phyloP scores from a whole-genome alignment of 2,888 invertebrate species.

The Vannuccia rotundouncinata region DNA sequence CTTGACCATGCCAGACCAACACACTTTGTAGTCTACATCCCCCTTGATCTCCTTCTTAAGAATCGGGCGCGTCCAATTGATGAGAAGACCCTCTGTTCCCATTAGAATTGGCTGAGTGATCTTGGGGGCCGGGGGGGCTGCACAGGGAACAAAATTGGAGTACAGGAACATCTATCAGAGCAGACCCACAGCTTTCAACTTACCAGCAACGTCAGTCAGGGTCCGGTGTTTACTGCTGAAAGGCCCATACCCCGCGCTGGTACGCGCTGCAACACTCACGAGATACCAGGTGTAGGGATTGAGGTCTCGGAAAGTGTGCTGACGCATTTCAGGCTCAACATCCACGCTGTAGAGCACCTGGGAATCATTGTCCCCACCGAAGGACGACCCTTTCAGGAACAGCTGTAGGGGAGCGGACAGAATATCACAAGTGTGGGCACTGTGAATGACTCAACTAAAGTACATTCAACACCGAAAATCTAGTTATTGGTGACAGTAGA shows the following conservation, averaged over 20 bases:
- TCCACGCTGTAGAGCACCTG: background rate
- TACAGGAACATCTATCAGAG: background rate
- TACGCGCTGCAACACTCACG: background rate
- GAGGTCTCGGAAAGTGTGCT: background rate
- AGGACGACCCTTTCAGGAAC: background rate
- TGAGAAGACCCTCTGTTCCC: background rate
- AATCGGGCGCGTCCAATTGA: background rate
- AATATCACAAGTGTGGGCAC: no score
- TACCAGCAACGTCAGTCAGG: background rate
- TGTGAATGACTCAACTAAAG: no score
- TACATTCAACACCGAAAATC: no score
- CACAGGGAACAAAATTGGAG: background rate
- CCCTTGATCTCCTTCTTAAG: background rate
- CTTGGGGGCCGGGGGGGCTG: background rate
- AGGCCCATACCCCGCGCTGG: background rate
- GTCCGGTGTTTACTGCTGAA: background rate
- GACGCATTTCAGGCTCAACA: background rate
- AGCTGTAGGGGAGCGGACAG: background rate
- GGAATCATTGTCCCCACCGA: background rate
- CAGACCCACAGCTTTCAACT: background rate
- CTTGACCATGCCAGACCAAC: background rate
- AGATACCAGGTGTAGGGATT: background rate
- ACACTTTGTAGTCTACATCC: background rate
- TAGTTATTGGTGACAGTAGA: no score
- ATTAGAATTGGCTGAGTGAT: background rate